A percentile compares a stretch with the other conserved stretches of the same genome.
Conservation (phyloP, 2,888 invertebrate genomes). For the Tipula vernalis region DNA sequence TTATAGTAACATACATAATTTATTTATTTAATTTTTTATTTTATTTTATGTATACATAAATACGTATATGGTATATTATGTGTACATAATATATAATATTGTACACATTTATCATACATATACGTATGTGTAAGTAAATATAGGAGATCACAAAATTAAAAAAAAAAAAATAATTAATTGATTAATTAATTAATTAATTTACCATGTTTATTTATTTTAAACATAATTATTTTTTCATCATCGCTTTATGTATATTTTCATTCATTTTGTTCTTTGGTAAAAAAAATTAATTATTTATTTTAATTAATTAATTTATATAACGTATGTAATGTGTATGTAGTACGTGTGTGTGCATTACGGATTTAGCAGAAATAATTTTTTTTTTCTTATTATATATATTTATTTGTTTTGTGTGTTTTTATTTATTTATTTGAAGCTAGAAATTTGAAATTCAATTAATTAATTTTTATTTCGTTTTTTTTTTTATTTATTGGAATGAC, state of each 20-base stretch:
- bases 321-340: background rate
- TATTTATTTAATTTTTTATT: background rate
- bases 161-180: background rate
- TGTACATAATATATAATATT: too few species aligned
- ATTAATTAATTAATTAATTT: background rate
- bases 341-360: background rate
- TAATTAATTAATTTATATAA: background rate
- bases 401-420: background rate
- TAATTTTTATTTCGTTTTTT: background rate
- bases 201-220: background rate
- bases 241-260: background rate
- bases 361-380: background rate
- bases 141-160: background rate
- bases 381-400: background rate
- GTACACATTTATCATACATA: background rate
- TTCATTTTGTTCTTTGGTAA: background rate
- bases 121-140: background rate
- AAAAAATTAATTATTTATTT: constrained; percentile 4
- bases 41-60: background rate
- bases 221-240: background rate
- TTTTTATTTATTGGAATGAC: background rate
- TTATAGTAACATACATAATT: background rate
- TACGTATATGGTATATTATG: background rate
- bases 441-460: background rate
- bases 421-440: background rate